Conservation (phyloP, 2,888 invertebrate genomes). For the Siphonodentalium dalli region DNA sequence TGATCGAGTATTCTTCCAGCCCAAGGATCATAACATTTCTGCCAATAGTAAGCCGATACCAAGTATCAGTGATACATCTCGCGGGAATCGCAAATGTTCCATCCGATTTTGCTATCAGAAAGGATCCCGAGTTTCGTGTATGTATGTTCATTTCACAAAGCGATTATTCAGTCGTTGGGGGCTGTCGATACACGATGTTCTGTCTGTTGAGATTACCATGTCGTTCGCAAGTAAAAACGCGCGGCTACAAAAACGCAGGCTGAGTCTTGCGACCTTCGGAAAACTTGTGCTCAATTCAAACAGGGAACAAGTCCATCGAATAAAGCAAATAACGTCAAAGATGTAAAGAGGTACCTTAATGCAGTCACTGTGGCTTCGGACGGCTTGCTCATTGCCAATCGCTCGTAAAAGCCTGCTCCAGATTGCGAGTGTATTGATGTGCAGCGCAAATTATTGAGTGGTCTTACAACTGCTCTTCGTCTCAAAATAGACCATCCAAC, state of each 20-base stretch:
- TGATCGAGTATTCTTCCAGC: too few species aligned
- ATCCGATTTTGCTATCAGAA: constrained; percentile 20
- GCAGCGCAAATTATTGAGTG: constrained; percentile 28
- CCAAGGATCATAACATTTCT: constrained; percentile 6
- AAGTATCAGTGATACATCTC: constrained; percentile 10
- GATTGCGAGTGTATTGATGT: constrained; percentile 30
- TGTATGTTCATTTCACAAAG: not conserved
- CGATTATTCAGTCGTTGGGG: too few species aligned
- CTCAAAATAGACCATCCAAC: constrained; percentile 33
- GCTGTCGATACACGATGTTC: constrained; percentile 4
- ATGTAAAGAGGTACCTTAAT: constrained; percentile 31
- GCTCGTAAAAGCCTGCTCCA: constrained; percentile 10
- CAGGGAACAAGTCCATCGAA: constrained; percentile 39
- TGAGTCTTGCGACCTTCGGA: constrained; percentile 33
- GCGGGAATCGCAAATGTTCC: constrained; percentile 4
- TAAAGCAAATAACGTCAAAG: constrained; percentile 32
- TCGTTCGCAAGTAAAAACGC: constrained; percentile 28
- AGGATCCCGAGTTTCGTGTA: constrained; percentile 1
- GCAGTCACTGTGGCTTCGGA: constrained; percentile 30
- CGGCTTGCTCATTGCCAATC: constrained; percentile 28
- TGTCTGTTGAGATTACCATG: too few species aligned
- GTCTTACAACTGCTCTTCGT: constrained; percentile 32
- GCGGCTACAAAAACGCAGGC: constrained; percentile 30
- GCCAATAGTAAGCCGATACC: constrained; percentile 13
- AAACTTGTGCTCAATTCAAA: constrained; percentile 29